These are phyloP conservation scores for Aphaenogaster rudis DNA, from an alignment of 1,140 invertebrate species.

Conservation along the genomic window DNA sequence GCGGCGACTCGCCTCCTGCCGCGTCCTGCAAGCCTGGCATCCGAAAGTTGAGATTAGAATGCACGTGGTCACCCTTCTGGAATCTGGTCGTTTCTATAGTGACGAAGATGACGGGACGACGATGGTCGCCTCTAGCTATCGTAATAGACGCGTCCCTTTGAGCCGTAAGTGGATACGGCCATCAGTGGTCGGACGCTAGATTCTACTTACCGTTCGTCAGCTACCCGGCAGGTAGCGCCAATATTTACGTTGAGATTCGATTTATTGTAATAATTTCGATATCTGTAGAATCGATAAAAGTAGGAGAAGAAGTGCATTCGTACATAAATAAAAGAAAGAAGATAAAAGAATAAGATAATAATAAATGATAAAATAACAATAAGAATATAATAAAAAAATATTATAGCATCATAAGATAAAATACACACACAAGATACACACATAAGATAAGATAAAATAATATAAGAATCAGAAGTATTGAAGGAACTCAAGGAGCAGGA, in stretches of 20 bases:
- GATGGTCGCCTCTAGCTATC: background rate
- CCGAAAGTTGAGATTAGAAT: conserved; percentile 84
- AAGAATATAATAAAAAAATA: background rate
- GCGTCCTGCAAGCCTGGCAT: conserved; percentile 74
- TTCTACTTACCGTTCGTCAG: background rate
- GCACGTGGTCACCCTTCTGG: conserved; percentile 85
- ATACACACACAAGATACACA: background rate
- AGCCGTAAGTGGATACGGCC: background rate
- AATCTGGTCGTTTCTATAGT: conserved; percentile 47
- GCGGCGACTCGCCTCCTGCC: conserved; percentile 46
- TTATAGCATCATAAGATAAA: background rate
- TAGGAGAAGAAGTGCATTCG: background rate
- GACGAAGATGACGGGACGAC: conserved; percentile 27
- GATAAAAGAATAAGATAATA: background rate
- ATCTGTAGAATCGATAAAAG: background rate
- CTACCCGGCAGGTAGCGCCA: too few relatives aligned
- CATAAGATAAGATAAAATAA: background rate
- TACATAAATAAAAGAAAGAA: background rate
- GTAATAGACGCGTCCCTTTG: background rate
- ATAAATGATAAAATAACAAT: background rate
- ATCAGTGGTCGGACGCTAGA: background rate
- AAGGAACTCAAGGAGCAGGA: background rate
- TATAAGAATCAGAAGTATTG: background rate
- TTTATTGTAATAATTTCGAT: background rate
- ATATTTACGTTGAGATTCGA: background rate